Evolutionary conservation across 2,888 invertebrate species (phyloP), one percentile per base, ranked within the genome.

Genomic region (Caenorhabditis imperialis): DNA sequence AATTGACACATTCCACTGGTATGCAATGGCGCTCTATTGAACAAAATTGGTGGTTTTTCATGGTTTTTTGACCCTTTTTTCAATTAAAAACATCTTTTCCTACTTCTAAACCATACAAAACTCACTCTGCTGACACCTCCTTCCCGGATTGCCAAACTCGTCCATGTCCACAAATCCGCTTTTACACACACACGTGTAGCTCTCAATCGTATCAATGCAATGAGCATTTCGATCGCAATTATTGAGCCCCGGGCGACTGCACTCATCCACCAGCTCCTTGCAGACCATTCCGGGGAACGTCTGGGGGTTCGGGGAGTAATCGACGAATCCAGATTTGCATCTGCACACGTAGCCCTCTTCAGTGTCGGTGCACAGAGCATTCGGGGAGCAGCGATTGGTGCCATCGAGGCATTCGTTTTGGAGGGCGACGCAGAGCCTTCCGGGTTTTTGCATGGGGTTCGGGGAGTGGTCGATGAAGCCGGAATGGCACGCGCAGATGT

Each of bases 311-410:
- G 88, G 88, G 16, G 88, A 88, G 50, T 83, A 82, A 67, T 88
- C 88, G 51, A 88, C 82, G 77, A 76, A 88, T 25, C 86, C 87
- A n/a, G 84, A 79, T 58, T 86, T 86, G 79, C 88, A 88, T 23
- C 85, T 75, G 67, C 88, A 88, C 10, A 86, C 82, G 62, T 84
- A 88, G 7, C 83, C 82, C 33, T 70, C 77, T n/a, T 78, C 83
- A 25, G 85, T 88, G 53, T 88, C 86, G 7, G 86, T 84, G 67
- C 88, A 88, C 14, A 85, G 30, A 1, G 88, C 88, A 60, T 87
- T 80, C 1, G 85, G 81, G 16, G 86, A 85, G 74, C 88, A 88
- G 38, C 79, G 76, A 25, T 84, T 76, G 7, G 77, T 72, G 23
- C 86, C 84, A 48, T 85, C 80, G 3, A 77, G 60, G 57, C 88